These are phyloP conservation scores for Synergus laeviventris DNA, from an alignment of 2,888 invertebrate species.

Conservation along the genomic window DNA sequence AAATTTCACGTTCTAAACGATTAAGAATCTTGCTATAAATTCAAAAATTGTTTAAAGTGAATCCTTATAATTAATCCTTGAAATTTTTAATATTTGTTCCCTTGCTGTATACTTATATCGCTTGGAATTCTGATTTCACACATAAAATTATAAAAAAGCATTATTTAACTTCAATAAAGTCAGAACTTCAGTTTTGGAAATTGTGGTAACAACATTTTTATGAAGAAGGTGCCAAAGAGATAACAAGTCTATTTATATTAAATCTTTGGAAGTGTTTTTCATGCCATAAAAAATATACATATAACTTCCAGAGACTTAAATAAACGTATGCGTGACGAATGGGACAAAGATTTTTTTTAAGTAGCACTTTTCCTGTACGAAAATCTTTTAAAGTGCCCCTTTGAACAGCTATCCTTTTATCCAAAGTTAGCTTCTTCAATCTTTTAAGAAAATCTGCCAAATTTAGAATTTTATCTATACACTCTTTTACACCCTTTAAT, in stretches of 20 bases:
- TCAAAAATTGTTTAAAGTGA: neutral
- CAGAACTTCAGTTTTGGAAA: neutral
- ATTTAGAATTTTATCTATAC: conserved; percentile 4
- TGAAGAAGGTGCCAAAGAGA: neutral
- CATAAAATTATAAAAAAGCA: neutral
- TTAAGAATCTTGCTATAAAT: neutral
- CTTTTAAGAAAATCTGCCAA: neutral
- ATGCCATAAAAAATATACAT: neutral
- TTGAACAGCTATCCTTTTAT: neutral
- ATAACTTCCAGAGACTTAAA: conserved; percentile 4
- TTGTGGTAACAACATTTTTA: neutral
- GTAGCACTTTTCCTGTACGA: neutral
- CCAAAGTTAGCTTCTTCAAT: conserved; percentile 13
- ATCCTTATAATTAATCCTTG: neutral
- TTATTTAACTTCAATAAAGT: neutral
- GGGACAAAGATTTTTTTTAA: neutral
- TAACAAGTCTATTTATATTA: conserved; percentile 16
- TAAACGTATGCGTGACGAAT: conserved; percentile 10
- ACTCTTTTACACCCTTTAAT: no score
- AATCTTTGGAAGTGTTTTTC: neutral
- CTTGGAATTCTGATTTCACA: neutral
- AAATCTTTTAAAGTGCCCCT: neutral
- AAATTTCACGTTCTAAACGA: neutral
- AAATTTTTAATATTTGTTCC: neutral
- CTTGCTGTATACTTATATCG: neutral